Evolutionary conservation across 2,113 vertebrate species (phyloP).

Genomic region (Passer domesticus): DNA sequence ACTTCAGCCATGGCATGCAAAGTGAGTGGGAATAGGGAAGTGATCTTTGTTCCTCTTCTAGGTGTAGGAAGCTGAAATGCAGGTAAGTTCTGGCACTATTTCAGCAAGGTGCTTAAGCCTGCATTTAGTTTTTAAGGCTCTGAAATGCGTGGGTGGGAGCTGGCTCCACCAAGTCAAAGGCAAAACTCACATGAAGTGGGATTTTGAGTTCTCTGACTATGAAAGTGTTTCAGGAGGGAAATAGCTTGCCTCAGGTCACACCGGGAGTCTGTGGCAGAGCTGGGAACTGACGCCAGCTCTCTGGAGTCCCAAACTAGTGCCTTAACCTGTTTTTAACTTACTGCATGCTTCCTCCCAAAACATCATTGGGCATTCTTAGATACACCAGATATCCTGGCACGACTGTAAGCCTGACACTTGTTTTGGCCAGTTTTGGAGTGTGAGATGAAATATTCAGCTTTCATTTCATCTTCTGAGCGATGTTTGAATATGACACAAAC

Average conservation of each 20-base stretch:
- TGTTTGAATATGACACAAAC: neutral
- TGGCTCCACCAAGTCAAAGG: conserved; percentile 50
- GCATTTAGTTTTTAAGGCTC: conserved; percentile 27
- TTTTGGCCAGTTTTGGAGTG: neutral
- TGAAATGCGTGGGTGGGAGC: conserved; percentile 31
- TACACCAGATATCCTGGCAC: neutral
- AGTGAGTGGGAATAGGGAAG: conserved; percentile 12
- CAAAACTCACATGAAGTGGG: conserved; percentile 45
- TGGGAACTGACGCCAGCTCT: neutral
- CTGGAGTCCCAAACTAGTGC: neutral
- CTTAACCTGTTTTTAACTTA: conserved; percentile 15
- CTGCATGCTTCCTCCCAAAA: neutral
- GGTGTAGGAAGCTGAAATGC: conserved; percentile 23
- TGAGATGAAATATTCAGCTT: neutral
- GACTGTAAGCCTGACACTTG: neutral
- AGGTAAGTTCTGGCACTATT: conserved; percentile 9
- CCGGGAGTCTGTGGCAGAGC: neutral
- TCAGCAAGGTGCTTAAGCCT: conserved; percentile 30
- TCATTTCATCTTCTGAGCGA: neutral
- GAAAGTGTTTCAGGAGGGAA: conserved; percentile 37
- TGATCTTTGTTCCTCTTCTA: conserved; percentile 17
- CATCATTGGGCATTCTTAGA: neutral
- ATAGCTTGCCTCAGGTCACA: conserved; percentile 33
- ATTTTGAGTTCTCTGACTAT: conserved; percentile 14
- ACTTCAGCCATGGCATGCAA: neutral